Evolutionary conservation across 2,113 vertebrate genomes (phyloP).

Genomic region (Tichodroma muraria): DNA sequence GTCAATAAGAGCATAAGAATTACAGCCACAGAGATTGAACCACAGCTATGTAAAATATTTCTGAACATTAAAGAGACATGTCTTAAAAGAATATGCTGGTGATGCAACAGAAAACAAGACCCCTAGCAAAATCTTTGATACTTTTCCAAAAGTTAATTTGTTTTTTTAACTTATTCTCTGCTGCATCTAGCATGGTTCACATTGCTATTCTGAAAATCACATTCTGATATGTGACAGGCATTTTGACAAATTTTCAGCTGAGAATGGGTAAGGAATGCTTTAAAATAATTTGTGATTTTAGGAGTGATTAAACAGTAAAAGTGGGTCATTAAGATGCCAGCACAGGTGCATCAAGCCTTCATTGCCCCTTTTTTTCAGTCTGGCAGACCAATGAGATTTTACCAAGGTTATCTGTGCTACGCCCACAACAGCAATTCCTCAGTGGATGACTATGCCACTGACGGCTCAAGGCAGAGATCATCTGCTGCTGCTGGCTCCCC

Average conservation of each 20-base stretch:
- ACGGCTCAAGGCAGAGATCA: constrained; percentile 29
- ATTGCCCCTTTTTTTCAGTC: neutral
- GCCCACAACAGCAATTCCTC: neutral
- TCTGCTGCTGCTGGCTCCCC: constrained; percentile 28
- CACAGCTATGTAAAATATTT: neutral
- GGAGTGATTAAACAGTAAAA: neutral
- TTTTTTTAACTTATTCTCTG: neutral
- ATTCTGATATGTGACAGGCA: neutral
- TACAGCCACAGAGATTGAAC: neutral
- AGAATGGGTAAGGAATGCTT: neutral
- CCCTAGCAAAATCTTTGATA: neutral
- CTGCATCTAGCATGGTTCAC: neutral
- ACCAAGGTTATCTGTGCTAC: neutral
- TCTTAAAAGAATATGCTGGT: neutral
- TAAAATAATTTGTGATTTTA: neutral
- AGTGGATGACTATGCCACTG: neutral
- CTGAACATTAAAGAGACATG: neutral
- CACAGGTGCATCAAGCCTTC: neutral
- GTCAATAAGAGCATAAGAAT: neutral
- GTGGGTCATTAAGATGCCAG: neutral
- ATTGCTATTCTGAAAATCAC: neutral
- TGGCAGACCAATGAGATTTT: neutral
- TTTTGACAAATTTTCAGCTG: neutral
- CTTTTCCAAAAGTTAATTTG: neutral
- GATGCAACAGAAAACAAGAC: neutral